Base-by-base conservation (phyloP, 2,113 vertebrate genomes). In the Epinephelus lanceolatus region DNA sequence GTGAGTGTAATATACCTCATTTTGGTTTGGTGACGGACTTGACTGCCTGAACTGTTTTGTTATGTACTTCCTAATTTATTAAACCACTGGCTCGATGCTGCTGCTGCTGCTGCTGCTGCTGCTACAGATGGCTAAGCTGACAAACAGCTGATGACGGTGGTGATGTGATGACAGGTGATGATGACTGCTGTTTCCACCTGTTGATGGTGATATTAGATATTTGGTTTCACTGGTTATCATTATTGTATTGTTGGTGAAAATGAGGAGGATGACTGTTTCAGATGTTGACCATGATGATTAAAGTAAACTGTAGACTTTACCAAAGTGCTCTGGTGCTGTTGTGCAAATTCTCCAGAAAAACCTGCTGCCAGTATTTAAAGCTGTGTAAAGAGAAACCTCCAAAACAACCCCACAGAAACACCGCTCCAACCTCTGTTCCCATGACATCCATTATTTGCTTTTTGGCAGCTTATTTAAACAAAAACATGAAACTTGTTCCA, bases 1-100 rank as follows among this genome's bases (percentile, higher is more conserved):
- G 12, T 82, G 65, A 67, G 78, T 92, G 84, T 87, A 86, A 87
- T 69, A 90, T 92, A 90, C 87, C 89, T 92, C 87, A 80, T 87
- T 87, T 85, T 87, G 47, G 78, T 76, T 27, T 53, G 71, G 83
- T 83, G 61, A 62, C 77, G 23, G 68, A 80, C 66, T 85, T 69
- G 71, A 83, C 72, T 76, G 71, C 62, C 84, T 77, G 37, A 61
- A 81, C 57, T 84, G 79, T 90, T 90, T 65, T 81, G 76, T 88
- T 87, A 62, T 78, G 68, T 78, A 86, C 63, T 72, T 83, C 37
- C 52, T 71, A 49, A 88, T 84, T 85, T 88, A 89, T 88, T 63
- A 59, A 86, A 85, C 49, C 55, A 12, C 37, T 67, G 61, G 57
- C 56, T 74, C 2, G 12, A 85, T 74, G 86, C 71, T 84, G 60